Evolutionary conservation across 2,888 invertebrate genomes (phyloP), one percentile per base, ranked within the genome.

Genomic region (Myathropa florea): DNA sequence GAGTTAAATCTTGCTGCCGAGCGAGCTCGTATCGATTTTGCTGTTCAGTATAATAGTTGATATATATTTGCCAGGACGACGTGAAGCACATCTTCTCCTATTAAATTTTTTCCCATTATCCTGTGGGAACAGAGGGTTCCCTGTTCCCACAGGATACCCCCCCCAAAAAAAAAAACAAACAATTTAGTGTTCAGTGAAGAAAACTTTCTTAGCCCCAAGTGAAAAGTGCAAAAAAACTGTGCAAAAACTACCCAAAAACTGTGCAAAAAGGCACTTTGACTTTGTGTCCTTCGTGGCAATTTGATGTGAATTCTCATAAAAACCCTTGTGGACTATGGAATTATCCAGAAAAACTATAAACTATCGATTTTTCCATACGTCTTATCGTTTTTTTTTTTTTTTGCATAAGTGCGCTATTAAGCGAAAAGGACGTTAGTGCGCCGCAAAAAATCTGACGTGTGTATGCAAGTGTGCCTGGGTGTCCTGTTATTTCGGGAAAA

Each of bases 321-420:
- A 68, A 18, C 79, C 83, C 83, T 73, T 71, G 67, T 30, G 72
- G 10, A 72, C 28, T 72, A 72, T 71, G 53, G 72, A 83, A 73
- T 68, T 79, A 55, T 61, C 30, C 78, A 67, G 26, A 63, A n/a
- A 68, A 75, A 73, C 59, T 70, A 67, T 72, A 63, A 65, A 55
- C 53, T 71, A 83, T 83, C 24, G 83, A 83, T 75, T 83, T 79
- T 57, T 12, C n/a, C 4, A 12, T 12, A 4, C 33, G n/a, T 53
- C 9, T 10, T 21, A 18, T 21, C 14, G 23, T 9, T 61, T 18
- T 39, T 10, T 28, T 36, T 26, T 26, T 33, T 3, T 30, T 0
- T 70, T 23, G 59, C 55, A 26, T 63, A 36, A 33, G 33, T 33
- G 33, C 0, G 33, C 12, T 33, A 33, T 33, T 33, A 33, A 10